Evolutionary conservation across 92 coral and sea anemone species (phyloP), one percentile per base, ranked within the genome.

Genomic region (Parazoanthus swiftii): DNA sequence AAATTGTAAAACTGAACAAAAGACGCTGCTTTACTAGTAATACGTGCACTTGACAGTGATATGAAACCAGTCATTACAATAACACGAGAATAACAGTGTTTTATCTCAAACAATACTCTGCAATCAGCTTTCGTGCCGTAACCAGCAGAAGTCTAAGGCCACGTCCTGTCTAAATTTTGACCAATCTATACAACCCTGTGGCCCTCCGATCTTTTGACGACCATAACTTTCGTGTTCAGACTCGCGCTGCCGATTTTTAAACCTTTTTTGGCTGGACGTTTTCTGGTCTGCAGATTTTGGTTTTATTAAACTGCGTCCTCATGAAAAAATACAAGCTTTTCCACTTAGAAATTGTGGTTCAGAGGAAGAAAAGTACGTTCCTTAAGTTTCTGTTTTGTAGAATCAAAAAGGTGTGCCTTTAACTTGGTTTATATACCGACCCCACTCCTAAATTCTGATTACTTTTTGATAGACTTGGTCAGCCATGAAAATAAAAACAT

Each of bases 21-120:
- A 36, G 72, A 13, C 70, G 72, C 36, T 36, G 37, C 72, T 80
- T 80, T 58, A 36, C 26, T 23, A n/a, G 29, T 81, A 65, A 81
- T 65, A 51, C 33, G 50, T 81, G 50, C 50, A 83, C 86, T 83
- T 83, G 86, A 83, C 50, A 74, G 48, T 74, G 79, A 37, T 74
- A 70, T 44, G 78, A 83, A 70, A 83, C 78, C 39, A 51, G 51
- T 29, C 86, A 83, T 83, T 83, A 83, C 78, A 83, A 43, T 51
- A 51, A 51, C 43, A 72, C 59, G 42, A 29, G 76, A 72, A 44
- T 21, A 77, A 63, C 26, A 29, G 75, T 82, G 20, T 54, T 38
- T 65, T 82, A 66, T 82, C 65, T 66, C 54, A 81, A 25, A 65
- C 51, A 63, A 38, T 63, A 39, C 29, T 74, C 26, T 74, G 79